Base-by-base conservation (phyloP, 2,888 invertebrate genomes). In the Rutpela maculata region DNA sequence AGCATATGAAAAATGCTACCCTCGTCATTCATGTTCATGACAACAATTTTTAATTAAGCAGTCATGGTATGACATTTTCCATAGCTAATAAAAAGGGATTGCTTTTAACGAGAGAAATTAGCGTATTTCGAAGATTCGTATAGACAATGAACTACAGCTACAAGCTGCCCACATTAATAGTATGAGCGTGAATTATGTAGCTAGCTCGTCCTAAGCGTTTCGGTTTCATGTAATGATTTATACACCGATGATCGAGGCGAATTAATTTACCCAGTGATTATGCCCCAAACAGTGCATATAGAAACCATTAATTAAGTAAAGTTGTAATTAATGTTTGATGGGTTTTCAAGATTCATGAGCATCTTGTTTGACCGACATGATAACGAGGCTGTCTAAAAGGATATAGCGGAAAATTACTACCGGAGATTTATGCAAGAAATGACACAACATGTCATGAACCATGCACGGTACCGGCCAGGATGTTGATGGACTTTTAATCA, bases 251-350 rank as follows among this genome's bases (percentile, higher is more conserved):
- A 50, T 4, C n/a, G 50, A 6, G 7, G 50, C 1, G 12, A 50
- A 50, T 50, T 50, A 50, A 50, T 50, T 50, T 15, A 50, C 50
- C 17, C 50, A 6, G 50, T 50, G 50, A n/a, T 50, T 15, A 50
- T 50, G 50, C 50, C n/a, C n/a, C 50, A 50, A 50, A 50, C 50
- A 50, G 50, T 50, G 50, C n/a, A 50, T 50, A 50, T n/a, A 50
- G n/a, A n/a, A 50, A 50, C 50, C 50, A 50, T 50, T 50, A 50
- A 50, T 50, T 50, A 50, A n/a, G n/a, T 50, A 50, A n/a, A 50
- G 50, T 50, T 50, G 50, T 50, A 50, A 50, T 50, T 50, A 50
- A 50, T 50, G 50, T 50, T n/a, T n/a, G 50, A 50, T 50, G 50
- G 50, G 5, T 50, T 15, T 50, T 50, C 50, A 12, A 50, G 50